Evolutionary conservation across 1,140 invertebrate genomes (phyloP), one percentile per base, ranked within the genome.

Genomic region (Telenomus remus): DNA sequence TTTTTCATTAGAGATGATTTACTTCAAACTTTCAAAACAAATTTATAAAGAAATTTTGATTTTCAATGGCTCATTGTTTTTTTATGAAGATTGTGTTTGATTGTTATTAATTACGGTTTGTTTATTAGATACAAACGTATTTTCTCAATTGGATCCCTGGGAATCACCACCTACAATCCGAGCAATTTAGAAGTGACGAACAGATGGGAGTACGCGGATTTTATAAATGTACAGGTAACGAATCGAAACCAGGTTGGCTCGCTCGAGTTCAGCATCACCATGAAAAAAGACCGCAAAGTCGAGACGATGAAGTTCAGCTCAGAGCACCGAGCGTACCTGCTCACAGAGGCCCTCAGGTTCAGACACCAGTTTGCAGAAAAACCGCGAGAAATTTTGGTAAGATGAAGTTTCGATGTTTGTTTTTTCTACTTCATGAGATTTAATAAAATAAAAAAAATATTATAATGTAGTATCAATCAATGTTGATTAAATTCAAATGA

Each of bases 231-330:
- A 16, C 90, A 92, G 14, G 93, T 94, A 13, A 88, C 79, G 56
- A 82, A 87, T 90, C 70, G 88, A 79, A 90, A 91, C 85, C 88
- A 91, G 79, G 44, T 85, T 86, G 88, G 89, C 81, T 85, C 87
- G 77, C 68, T 91, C 85, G 94, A 97, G 85, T 98, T 98, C 85
- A 91, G 93, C 61, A 93, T 98, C 64, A 94, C 93, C 5, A 93
- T 97, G 89, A 94, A 93, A 73, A 97, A 97, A 84, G 95, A 95
- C 35, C 91, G 95, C 86, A 98, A 98, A 90, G 90, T 92, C 49
- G 97, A 99, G 82, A 93, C 93, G 12, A 99, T 99, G 95, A 95
- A 93, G 82, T 98, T 99, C 86, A 98, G 97, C n/a, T 97, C 96
- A 4, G 98, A 99, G 82, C 94, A 97, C 85, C 92, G 98, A 82